Conservation (phyloP, 2,797 vertebrate species). For the Momotus momota region DNA sequence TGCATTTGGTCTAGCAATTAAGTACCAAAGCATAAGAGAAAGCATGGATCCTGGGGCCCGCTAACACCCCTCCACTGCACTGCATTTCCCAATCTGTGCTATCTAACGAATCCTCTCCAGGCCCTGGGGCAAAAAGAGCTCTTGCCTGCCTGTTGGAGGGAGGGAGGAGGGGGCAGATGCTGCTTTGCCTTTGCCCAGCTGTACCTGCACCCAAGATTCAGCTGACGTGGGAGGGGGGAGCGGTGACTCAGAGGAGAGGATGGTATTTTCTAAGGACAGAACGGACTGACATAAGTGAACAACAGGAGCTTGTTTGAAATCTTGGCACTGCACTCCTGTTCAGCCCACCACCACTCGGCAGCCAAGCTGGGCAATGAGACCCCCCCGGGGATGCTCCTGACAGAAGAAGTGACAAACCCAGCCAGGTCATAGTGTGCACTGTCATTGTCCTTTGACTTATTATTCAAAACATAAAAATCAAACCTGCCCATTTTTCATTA, state of each 20-base stretch:
- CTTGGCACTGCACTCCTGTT: not conserved
- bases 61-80: not conserved
- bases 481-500: not conserved
- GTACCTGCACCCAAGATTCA: not conserved
- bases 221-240: not conserved
- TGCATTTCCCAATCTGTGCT: not conserved
- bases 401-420: not conserved
- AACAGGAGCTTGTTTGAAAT: not conserved
- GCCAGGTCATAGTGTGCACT: not conserved
- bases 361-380: not conserved
- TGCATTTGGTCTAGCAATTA: not conserved
- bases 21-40: not conserved
- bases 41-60: accelerated
- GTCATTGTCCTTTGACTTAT: not conserved
- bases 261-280: not conserved
- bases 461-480: not conserved
- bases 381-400: not conserved
- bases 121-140: not conserved
- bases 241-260: not conserved
- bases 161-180: no score
- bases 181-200: not conserved
- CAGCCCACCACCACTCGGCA: not conserved
- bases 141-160: accelerated
- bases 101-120: not conserved
- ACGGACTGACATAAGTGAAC: slow-evolving; percentile 17